phyloP scores from a whole-genome alignment of 2,113 vertebrate species.

The Nibea coibor region DNA sequence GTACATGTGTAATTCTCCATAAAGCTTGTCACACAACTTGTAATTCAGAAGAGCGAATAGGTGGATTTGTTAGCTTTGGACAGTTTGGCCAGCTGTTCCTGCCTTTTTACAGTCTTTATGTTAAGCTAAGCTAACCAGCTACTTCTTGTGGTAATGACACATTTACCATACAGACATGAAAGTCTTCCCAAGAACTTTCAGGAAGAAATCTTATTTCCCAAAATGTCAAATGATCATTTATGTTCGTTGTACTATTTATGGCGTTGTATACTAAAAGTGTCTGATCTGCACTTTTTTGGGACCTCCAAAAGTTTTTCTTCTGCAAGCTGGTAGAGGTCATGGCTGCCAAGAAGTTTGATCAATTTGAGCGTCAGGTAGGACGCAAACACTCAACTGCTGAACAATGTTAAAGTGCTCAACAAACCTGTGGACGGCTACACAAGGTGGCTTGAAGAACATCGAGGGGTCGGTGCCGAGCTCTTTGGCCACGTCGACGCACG shows the following conservation, averaged over 20 bases:
- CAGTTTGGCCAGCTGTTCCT: not conserved
- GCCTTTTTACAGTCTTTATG: not conserved
- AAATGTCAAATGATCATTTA: too few relatives aligned
- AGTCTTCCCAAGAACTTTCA: too few relatives aligned
- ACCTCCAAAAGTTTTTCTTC: too few relatives aligned
- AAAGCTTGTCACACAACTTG: too few relatives aligned
- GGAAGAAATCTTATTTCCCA: too few relatives aligned
- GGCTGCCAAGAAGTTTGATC: not conserved
- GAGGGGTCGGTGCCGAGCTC: conserved; percentile 90
- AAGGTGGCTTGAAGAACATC: conserved; percentile 96
- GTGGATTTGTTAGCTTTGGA: not conserved
- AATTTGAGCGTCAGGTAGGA: not conserved
- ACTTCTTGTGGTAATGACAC: too few relatives aligned
- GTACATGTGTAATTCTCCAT: too few relatives aligned
- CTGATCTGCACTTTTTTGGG: too few relatives aligned
- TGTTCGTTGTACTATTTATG: too few relatives aligned
- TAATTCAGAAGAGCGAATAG: not conserved
- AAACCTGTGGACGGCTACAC: conserved; percentile 92
- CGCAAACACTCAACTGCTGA: not conserved
- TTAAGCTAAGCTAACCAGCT: too few relatives aligned
- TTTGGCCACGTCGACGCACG: conserved; percentile 93
- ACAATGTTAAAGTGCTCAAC: conserved; percentile 11
- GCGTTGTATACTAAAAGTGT: too few relatives aligned
- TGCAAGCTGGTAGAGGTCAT: not conserved
- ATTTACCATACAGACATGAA: too few relatives aligned